These are phyloP conservation scores for Eutrigla gurnardus DNA, from an alignment of 2,797 vertebrate genomes.

Conservation along the genomic window DNA sequence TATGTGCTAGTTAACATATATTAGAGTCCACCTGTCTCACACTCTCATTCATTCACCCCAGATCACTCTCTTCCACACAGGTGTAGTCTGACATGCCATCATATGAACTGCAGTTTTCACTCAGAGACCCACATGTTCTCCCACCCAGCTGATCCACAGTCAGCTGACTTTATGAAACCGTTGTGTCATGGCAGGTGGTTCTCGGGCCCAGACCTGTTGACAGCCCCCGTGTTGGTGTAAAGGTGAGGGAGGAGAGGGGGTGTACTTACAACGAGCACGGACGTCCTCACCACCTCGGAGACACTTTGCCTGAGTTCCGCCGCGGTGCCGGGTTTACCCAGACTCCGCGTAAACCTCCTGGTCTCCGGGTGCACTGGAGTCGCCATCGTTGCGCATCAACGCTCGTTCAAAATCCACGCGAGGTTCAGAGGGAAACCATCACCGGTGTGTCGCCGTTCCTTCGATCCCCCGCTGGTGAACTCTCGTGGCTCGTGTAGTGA, in stretches of 20 bases:
- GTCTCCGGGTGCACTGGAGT: constrained; percentile 86
- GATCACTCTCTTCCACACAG: neutral
- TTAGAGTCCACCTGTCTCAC: neutral
- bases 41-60: neutral
- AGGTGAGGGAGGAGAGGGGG: neutral
- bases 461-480: constrained; percentile 35
- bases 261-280: constrained; percentile 91
- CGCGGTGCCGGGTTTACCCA: constrained; percentile 95
- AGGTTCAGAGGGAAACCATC: constrained; percentile 44
- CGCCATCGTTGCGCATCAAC: constrained; percentile 63
- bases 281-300: constrained; percentile 94
- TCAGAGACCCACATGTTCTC: constrained; percentile 12
- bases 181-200: constrained; percentile 17
- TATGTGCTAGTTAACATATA: neutral
- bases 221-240: neutral
- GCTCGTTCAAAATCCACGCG: constrained; percentile 20
- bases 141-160: constrained; percentile 36
- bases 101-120: constrained; percentile 6
- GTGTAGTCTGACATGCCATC: neutral
- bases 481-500: constrained; percentile 60
- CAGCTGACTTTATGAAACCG: constrained; percentile 14
- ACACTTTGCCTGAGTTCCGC: constrained; percentile 96
- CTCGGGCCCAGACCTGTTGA: neutral
- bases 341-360: constrained; percentile 92
- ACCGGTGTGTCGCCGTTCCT: constrained; percentile 33